These are phyloP conservation scores for Phrynocephalus versicolor DNA, from an alignment of 2,113 vertebrate genomes.

Conservation along the genomic window DNA sequence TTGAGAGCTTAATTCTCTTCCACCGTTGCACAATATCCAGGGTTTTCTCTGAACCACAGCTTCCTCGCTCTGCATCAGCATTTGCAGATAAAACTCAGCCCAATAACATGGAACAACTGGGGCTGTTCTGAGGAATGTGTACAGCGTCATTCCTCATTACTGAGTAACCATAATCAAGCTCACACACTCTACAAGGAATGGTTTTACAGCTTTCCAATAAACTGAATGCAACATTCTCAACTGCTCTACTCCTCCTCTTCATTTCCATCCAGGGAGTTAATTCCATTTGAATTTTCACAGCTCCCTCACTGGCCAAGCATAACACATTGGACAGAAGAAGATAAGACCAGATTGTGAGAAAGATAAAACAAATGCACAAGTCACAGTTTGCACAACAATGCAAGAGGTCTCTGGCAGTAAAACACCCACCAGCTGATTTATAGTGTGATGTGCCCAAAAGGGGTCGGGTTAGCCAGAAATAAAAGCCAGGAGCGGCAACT, in stretches of 20 bases:
- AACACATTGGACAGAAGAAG: neutral
- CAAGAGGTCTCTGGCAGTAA: neutral
- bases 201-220: neutral
- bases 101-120: neutral
- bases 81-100: neutral
- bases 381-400: neutral
- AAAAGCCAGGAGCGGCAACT: too few species aligned
- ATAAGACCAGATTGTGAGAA: neutral
- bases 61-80: neutral
- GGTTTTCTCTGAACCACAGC: neutral
- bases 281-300: neutral
- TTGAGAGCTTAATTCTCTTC: neutral
- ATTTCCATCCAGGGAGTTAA: neutral
- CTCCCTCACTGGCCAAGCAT: neutral
- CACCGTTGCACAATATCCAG: neutral
- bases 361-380: neutral
- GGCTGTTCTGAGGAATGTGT: neutral
- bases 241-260: neutral
- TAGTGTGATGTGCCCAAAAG: too few species aligned
- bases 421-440: neutral
- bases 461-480: too few species aligned
- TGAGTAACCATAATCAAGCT: neutral
- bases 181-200: neutral
- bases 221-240: neutral
- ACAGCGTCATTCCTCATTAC: neutral